Base-by-base conservation (phyloP, 2,888 invertebrate species). In the Agrochola litura region DNA sequence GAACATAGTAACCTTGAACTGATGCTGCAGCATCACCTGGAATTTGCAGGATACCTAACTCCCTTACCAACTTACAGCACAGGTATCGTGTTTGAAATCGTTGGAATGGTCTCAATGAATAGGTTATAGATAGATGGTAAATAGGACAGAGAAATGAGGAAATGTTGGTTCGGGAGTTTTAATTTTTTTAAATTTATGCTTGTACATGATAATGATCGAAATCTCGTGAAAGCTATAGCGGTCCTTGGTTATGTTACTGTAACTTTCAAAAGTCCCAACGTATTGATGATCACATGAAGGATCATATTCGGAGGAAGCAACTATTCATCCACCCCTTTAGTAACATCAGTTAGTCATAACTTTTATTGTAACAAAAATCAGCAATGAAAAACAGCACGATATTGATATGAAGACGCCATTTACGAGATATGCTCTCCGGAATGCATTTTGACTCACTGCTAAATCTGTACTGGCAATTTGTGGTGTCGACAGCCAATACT, bases 401-500 rank as follows among this genome's bases (percentile, higher is more conserved):
- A 19, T 49, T 37, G 8, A 25, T 56, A 25, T 16, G 10, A 43
- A 66, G 43, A 37, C 14, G 52, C n/a, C 30, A n/a, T 43, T 78
- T n/a, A 72, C 54, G 52, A 54, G 54, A 71, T 66, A 10, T 16
- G 37, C 37, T 52, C 30, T 43, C 60, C 10, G 41, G 30, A 79
- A 79, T 54, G 54, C 66, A 79, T 79, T 78, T 79, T 79, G 66
- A 54, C 72, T 66, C 54, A 19, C 66, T 16, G 58, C 78, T 79
- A 79, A 12, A 79, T 79, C 72, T 46, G 78, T n/a, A 79, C 22
- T 25, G 37, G 22, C 72, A 54, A 37, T 72, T 72, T 66, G 79
- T 60, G 58, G 71, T 54, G 37, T 79, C 72, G 72, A 60, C 78
- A 79, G 65, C 72, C 65, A 37, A 66, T 70, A 54, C 43, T 66